These are phyloP conservation scores for Brenthis daphne DNA, from an alignment of 2,888 invertebrate genomes.

Conservation along the genomic window DNA sequence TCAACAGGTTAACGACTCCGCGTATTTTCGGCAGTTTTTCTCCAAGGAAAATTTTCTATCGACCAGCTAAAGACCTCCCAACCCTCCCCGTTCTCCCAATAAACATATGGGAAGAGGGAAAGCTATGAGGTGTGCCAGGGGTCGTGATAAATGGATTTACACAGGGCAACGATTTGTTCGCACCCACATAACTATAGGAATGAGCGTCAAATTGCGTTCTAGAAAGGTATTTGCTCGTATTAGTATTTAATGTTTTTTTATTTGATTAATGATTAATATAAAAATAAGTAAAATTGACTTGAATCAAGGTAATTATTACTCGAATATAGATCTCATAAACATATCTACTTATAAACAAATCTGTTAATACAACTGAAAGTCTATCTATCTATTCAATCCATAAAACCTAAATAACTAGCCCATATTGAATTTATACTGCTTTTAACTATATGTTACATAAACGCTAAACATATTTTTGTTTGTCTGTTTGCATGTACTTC, in stretches of 20 bases:
- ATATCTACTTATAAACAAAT: too few species aligned
- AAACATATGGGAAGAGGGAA: conserved; percentile 21
- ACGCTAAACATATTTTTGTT: too few species aligned
- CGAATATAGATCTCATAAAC: too few species aligned
- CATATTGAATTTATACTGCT: too few species aligned
- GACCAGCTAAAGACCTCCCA: conserved; percentile 54
- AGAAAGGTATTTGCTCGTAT: conserved; percentile 41
- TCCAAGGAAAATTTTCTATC: conserved; percentile 67
- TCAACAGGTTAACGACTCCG: conserved; percentile 57
- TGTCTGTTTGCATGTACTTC: too few species aligned
- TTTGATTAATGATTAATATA: conserved; percentile 6
- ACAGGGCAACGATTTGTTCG: conserved; percentile 63
- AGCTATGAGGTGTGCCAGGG: conserved; percentile 30
- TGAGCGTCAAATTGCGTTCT: conserved; percentile 43
- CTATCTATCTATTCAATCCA: too few species aligned
- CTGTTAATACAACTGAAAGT: too few species aligned
- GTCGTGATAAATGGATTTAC: conserved; percentile 48
- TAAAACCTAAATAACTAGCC: too few species aligned
- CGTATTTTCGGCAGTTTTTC: conserved; percentile 75
- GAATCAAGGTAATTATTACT: too few species aligned
- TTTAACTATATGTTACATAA: too few species aligned
- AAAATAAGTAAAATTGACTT: neutral
- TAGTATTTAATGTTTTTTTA: conserved; percentile 11
- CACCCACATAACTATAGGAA: conserved; percentile 49
- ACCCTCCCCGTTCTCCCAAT: conserved; percentile 36